Conservation (phyloP, 2,113 vertebrate genomes). For the Glareola pratincola region DNA sequence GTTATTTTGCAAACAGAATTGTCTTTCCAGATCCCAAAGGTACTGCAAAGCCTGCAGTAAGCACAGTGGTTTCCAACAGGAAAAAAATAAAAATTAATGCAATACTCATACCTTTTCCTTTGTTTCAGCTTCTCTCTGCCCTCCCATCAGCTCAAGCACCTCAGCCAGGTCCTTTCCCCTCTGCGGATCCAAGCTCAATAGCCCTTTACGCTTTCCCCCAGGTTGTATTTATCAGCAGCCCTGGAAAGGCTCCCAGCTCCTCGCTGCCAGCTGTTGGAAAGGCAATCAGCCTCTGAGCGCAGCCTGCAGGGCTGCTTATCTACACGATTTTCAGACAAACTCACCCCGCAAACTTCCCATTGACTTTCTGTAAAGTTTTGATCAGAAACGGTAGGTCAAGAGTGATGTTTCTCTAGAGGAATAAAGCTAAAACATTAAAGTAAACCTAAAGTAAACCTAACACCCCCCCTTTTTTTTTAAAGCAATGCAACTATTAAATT, state of each 20-base stretch:
- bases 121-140: background rate
- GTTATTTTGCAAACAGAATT: background rate
- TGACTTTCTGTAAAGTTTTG: background rate
- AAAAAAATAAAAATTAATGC: background rate
- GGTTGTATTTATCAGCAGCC: fast-evolving
- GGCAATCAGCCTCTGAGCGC: background rate
- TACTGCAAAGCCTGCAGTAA: background rate
- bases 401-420: background rate
- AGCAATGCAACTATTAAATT: background rate
- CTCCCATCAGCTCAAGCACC: background rate
- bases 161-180: background rate
- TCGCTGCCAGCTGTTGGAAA: background rate
- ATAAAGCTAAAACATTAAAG: background rate
- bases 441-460: too few relatives aligned
- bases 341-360: background rate
- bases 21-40: background rate
- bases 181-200: background rate
- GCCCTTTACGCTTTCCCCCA: background rate
- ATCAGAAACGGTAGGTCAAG: background rate
- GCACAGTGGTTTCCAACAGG: background rate
- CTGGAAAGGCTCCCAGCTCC: background rate
- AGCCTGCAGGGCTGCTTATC: background rate
- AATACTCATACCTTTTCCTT: background rate
- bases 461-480: background rate
- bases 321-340: background rate